These are phyloP conservation scores for Hirtodrosophila alboralis DNA, from an alignment of 2,888 invertebrate species.

Conservation along the genomic window DNA sequence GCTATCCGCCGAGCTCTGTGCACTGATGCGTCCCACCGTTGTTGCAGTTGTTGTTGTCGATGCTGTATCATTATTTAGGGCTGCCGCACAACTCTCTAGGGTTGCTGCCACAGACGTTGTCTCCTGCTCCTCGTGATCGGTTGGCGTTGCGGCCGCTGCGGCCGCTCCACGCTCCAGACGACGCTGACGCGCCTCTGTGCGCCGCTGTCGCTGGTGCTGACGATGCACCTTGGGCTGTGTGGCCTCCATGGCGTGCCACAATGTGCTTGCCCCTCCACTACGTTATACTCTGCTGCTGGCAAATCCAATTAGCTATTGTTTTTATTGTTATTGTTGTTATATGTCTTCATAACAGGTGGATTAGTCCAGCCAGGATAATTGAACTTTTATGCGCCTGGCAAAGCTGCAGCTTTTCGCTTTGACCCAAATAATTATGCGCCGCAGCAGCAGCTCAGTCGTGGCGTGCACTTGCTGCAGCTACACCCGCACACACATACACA, in stretches of 20 bases:
- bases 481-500: slow-evolving; percentile 29
- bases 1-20: slow-evolving; percentile 73
- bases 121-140: slow-evolving; percentile 50
- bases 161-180: slow-evolving; percentile 77
- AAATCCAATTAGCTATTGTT: slow-evolving; percentile 23
- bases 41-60: slow-evolving; percentile 41
- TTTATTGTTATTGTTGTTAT: slow-evolving; percentile 11
- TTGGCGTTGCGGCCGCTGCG: slow-evolving; percentile 56
- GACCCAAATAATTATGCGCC: slow-evolving; percentile 70
- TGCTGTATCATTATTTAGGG: slow-evolving; percentile 52
- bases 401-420: slow-evolving; percentile 69
- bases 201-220: slow-evolving; percentile 82
- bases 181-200: slow-evolving; percentile 81
- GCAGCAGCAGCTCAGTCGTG: slow-evolving; percentile 31
- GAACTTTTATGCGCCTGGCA: slow-evolving; percentile 44
- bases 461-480: slow-evolving; percentile 39
- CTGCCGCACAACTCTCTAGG: slow-evolving; percentile 55
- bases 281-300: slow-evolving; percentile 2
- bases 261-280: neutral
- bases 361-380: slow-evolving; percentile 39
- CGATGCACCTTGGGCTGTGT: slow-evolving; percentile 84
- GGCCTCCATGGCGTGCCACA: slow-evolving; percentile 76
- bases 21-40: slow-evolving; percentile 66
- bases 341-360: slow-evolving; percentile 76
- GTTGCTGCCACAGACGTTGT: slow-evolving; percentile 40